Evolutionary conservation across 2,888 invertebrate species (phyloP), one percentile per base, ranked within the genome.

Genomic region (Cephus nigrinus): DNA sequence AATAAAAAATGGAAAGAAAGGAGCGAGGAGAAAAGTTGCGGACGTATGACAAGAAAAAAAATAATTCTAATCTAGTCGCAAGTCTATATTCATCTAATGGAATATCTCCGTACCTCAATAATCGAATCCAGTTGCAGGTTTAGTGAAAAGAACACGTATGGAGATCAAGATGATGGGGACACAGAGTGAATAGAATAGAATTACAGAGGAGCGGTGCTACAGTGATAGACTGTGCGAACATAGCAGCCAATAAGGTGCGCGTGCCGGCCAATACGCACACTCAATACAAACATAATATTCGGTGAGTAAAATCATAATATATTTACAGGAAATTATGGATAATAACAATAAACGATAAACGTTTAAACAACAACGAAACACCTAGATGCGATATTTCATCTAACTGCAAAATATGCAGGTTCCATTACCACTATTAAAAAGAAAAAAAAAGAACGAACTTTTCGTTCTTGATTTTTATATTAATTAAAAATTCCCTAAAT

Each of bases 281-380:
- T 55, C 9, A 55, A 1, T 23, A 55, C 23, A 9, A 55, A 55
- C 23, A 55, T 55, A 55, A 55, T 55, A 23, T 15, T 80, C 77
- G 79, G 79, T 82, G 77, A 79, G 77, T 75, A 68, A 78, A 69
- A 80, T 81, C 76, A 81, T 74, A 82, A 80, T 82, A 80, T 82
- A 81, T 82, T 81, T 82, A 82, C 79, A 82, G 79, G 77, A 80
- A 79, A 80, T 40, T 23, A 23, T 23, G 55, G 23, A 23, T 23
- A 23, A 23, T 23, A 55, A 55, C 55, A 55, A 55, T 55, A 55
- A 55, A 55, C 55, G 23, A 55, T 55, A 55, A 55, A 55, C 55
- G 9, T 23, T 23, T 55, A 55, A 55, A 55, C 55, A 23, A 55
- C 55, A 55, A 55, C 23, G 1, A 55, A 55, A 55, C 55, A 55